phyloP scores from a whole-genome alignment of 2,888 invertebrate genomes.

The Tenthredo amoena region DNA sequence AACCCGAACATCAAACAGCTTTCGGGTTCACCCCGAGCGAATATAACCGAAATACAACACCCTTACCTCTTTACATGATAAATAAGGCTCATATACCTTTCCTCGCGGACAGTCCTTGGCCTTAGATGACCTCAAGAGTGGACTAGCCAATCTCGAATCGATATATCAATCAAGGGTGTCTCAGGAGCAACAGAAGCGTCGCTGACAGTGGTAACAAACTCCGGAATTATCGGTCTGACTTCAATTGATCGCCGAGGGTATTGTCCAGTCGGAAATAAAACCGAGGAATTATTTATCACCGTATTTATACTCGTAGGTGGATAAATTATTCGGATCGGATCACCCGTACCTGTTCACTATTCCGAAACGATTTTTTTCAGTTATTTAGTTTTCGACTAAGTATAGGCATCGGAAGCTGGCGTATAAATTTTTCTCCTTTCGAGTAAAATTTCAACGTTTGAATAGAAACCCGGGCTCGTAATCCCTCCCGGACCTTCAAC shows the following conservation, averaged over 20 bases:
- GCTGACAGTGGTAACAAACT: background rate
- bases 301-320: background rate
- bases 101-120: background rate
- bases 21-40: no score
- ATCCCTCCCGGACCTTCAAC: constrained; percentile 28
- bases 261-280: background rate
- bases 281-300: background rate
- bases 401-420: background rate
- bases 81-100: background rate
- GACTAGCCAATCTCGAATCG: background rate
- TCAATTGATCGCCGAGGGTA: background rate
- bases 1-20: no score
- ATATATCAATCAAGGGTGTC: constrained; percentile 13
- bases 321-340: background rate
- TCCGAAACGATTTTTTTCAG: background rate
- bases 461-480: background rate
- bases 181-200: background rate
- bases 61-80: background rate
- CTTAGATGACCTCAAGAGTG: background rate
- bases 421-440: background rate
- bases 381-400: background rate
- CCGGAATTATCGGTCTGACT: background rate
- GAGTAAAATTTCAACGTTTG: background rate
- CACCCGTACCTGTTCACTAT: background rate
- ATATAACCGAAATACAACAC: no score